Base-by-base conservation (phyloP, 2,888 invertebrate species). In the Coenonympha arcania region DNA sequence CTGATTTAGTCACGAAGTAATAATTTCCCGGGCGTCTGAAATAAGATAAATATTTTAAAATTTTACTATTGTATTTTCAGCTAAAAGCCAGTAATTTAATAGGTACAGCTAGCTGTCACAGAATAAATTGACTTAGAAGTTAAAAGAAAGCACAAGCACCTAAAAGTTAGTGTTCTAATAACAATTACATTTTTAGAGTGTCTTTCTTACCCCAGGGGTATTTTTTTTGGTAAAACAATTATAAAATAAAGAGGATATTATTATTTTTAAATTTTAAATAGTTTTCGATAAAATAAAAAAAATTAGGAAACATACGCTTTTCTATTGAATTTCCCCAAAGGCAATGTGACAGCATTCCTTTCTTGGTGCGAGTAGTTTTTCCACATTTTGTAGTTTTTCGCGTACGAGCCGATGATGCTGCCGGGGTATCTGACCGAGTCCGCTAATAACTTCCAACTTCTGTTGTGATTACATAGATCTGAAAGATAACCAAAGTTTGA, bases 391-490 rank as follows among this genome's bases (percentile, higher is more conserved):
- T 69, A 82, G 50, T 68, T 79, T 48, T 62, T 73, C 0, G 83
- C 83, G 39, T 72, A 57, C 43, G 69, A 71, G 0, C 76, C 85
- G 16, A 83, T 48, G 5, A 85, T 8, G 3, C 71, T 63, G 0
- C 73, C 74, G 1, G 79, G 81, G 47, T 71, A 55, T 48, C 66
- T 68, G 13, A 81, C 28, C 3, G 79, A 61, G 31, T 83, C 82
- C 1, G 70, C 47, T 6, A 72, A 59, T 5, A 73, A 62, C 54
- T 77, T 57, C 83, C 84, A 84, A 48, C 74, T 63, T 54, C 76
- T 67, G 50, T 85, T 70, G 56, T 85, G 85, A 50, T 67, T 79
- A 58, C 85, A 85, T 48, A 84, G 63, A 65, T 84, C 85, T 85
- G 59, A 26, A 71, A 69, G 42, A 13, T 30, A 30, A 39, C 2